These are phyloP conservation scores for Ceyx erithaca DNA, from an alignment of 2,797 vertebrate species.

Conservation along the genomic window DNA sequence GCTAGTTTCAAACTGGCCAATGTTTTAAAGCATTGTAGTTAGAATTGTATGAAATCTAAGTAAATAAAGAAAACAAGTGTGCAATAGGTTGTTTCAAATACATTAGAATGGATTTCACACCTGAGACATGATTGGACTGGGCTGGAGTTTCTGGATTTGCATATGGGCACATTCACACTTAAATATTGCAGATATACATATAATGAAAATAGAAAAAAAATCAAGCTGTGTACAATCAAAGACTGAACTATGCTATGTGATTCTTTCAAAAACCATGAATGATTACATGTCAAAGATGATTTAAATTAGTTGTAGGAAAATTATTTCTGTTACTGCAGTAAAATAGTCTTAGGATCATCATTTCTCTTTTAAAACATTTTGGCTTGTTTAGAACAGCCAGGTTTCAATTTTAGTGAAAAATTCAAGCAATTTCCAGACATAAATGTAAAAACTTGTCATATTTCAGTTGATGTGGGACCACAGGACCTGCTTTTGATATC, in stretches of 20 bases:
- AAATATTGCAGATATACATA: not conserved
- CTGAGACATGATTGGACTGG: not conserved
- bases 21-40: not conserved
- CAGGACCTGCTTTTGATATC: constrained; percentile 23
- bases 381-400: not conserved
- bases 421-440: not conserved
- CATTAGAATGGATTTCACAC: not conserved
- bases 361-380: not conserved
- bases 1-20: not conserved
- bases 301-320: not conserved
- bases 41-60: not conserved
- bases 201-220: not conserved
- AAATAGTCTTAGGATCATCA: not conserved
- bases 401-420: not conserved
- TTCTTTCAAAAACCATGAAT: not conserved
- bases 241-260: not conserved
- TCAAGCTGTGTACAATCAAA: not conserved
- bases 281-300: not conserved
- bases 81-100: not conserved
- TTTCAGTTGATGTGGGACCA: not conserved
- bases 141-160: not conserved
- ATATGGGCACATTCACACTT: not conserved
- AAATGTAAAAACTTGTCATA: not conserved
- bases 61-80: not conserved
- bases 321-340: not conserved